Percentiles rank a stretch among this genome's conserved stretches.
phyloP scores from a whole-genome alignment of 2,888 invertebrate species.

The Hanleya hanleyi region DNA sequence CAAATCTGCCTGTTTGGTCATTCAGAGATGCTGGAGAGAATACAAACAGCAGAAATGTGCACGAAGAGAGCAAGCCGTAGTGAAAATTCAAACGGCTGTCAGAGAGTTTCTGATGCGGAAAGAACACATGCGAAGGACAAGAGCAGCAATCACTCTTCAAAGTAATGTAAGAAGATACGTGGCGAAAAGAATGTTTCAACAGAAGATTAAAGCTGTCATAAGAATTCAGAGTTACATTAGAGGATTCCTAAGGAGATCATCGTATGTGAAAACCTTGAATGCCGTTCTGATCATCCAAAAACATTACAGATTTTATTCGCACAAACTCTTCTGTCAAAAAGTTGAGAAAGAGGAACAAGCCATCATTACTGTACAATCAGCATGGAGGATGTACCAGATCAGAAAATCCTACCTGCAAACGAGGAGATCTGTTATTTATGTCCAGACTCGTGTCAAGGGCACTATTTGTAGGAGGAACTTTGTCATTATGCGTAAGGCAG shows the following conservation, averaged over 20 bases:
- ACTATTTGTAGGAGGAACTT: background rate
- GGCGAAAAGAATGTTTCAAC: slow-evolving; percentile 10
- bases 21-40: slow-evolving; percentile 41
- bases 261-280: background rate
- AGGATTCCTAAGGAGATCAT: background rate
- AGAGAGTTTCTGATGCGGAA: background rate
- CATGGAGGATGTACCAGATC: slow-evolving; percentile 28
- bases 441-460: slow-evolving; percentile 18
- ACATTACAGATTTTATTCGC: background rate
- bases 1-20: slow-evolving; percentile 27
- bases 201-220: slow-evolving; percentile 1
- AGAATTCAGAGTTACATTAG: slow-evolving; percentile 20
- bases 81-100: background rate
- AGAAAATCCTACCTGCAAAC: slow-evolving; percentile 18
- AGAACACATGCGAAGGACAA: background rate
- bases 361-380: slow-evolving; percentile 31
- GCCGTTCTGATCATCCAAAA: slow-evolving; percentile 26
- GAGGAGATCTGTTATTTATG: slow-evolving; percentile 21
- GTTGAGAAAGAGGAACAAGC: background rate
- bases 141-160: slow-evolving; percentile 26
- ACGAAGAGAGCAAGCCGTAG: background rate
- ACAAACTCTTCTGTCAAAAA: background rate
- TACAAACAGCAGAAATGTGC: background rate
- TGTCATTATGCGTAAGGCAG: slow-evolving; percentile 17
- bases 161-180: slow-evolving; percentile 13